Base-by-base conservation (phyloP, 2,113 vertebrate genomes). In the Corythaixoides concolor region DNA sequence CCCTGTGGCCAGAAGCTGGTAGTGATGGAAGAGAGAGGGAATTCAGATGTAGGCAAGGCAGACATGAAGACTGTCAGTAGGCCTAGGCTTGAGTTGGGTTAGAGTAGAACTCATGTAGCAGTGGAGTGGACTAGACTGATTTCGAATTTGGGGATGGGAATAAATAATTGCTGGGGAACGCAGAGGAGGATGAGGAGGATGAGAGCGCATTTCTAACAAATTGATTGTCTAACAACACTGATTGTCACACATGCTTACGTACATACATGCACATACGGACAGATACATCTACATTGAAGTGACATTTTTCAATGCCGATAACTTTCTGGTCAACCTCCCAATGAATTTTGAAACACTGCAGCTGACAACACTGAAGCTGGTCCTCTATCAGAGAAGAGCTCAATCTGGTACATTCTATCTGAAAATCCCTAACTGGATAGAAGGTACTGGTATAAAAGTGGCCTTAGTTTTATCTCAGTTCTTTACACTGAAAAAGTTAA, bases 191-290 rank as follows among this genome's bases (percentile, higher is more conserved):
- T 60, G 47, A 72, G 8, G 23, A n/a, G n/a, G n/a, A n/a, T n/a
- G n/a, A n/a, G n/a, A n/a, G n/a, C n/a, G n/a, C n/a, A n/a, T n/a
- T n/a, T n/a, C n/a, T n/a, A n/a, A n/a, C n/a, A n/a, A n/a, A n/a
- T n/a, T n/a, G n/a, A n/a, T n/a, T n/a, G n/a, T n/a, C n/a, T n/a
- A n/a, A n/a, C n/a, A n/a, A n/a, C n/a, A 32, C 24, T 49, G 24
- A 41, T 2, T 50, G 37, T 58, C 56, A 70, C 45, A 28, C 2
- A 1, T 2, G 21, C 6, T 13, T 23, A 35, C 24, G 14, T 33
- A 63, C 0, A 0, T 58, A 66, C 2, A 0, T 15, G 12, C 30
- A 64, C 28, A 52, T 0, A 0, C 28, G 53, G 55, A 64, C 6
- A 27, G 22, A 69, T 1, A 17, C 2, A 72, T 45, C 37, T 82